A percentile compares a stretch with the other conserved stretches of the same genome.
These are phyloP conservation scores for Peromyscus polionotus DNA, from an alignment of 2,113 vertebrate species.

Conservation along the genomic window DNA sequence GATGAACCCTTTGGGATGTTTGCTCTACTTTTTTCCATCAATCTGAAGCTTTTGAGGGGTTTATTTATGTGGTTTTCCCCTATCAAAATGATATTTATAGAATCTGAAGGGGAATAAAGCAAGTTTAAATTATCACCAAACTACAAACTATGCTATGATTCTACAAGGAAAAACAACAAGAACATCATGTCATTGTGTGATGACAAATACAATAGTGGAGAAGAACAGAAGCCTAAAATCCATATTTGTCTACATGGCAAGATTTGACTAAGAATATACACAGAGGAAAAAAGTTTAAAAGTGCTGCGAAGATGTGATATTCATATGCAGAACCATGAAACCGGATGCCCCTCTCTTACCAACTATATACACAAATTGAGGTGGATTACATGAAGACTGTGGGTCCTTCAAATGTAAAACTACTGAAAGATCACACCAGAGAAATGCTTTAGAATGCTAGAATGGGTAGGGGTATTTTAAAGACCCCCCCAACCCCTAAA, in stretches of 20 bases:
- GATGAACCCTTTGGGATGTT: background rate
- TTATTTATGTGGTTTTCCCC: background rate
- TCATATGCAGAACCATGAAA: background rate
- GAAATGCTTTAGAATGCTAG: background rate
- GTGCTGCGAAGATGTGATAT: background rate
- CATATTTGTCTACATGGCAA: background rate
- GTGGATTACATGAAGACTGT: background rate
- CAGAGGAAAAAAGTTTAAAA: background rate
- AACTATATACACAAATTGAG: background rate
- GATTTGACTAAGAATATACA: background rate
- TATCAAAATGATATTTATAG: background rate
- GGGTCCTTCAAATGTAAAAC: background rate
- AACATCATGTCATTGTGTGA: background rate
- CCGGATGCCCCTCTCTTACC: rapidly evolving
- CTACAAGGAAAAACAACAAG: background rate
- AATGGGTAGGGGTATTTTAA: background rate
- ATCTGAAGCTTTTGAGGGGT: background rate
- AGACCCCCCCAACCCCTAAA: background rate
- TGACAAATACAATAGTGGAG: background rate
- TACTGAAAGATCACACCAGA: background rate
- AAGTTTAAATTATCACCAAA: background rate
- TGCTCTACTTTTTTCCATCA: background rate
- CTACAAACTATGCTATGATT: background rate
- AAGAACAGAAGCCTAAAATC: background rate
- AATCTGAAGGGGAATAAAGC: no score